phyloP scores from a whole-genome alignment of 2,888 invertebrate species.

The Epinotia bilunana region DNA sequence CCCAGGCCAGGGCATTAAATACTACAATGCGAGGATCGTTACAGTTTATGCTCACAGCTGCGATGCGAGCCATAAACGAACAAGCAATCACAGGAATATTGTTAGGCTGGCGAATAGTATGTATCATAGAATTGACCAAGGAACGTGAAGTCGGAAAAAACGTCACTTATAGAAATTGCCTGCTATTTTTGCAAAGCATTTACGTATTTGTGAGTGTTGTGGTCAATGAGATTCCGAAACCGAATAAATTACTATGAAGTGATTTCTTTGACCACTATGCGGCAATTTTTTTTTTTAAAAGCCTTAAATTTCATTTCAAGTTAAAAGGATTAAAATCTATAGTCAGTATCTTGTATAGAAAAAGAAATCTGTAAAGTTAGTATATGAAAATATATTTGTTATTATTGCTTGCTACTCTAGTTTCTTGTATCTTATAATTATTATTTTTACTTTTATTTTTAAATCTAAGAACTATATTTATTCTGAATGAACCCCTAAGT shows the following conservation, averaged over 20 bases:
- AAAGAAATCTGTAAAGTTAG: too few species aligned
- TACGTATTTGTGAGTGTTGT: neutral
- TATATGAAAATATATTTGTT: too few species aligned
- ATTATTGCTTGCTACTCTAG: too few species aligned
- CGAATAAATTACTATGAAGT: neutral
- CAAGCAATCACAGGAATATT: slow-evolving; percentile 24
- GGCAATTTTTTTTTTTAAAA: too few species aligned
- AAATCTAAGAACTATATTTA: too few species aligned
- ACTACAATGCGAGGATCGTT: slow-evolving; percentile 41
- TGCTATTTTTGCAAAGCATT: neutral
- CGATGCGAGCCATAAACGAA: slow-evolving; percentile 8
- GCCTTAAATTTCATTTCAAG: too few species aligned
- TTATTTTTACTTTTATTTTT: too few species aligned
- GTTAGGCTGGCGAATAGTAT: slow-evolving; percentile 7
- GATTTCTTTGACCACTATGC: neutral
- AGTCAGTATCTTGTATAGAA: too few species aligned
- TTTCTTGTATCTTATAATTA: too few species aligned
- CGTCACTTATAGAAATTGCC: neutral
- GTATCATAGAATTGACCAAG: slow-evolving; percentile 6
- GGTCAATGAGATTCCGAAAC: neutral
- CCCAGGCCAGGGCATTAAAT: slow-evolving; percentile 44
- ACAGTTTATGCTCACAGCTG: slow-evolving; percentile 30
- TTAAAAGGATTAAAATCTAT: too few species aligned
- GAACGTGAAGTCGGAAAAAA: neutral
- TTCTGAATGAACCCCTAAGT: too few species aligned